A percentile compares a stretch with the other conserved stretches of the same genome.
Evolutionary conservation across 1,140 invertebrate genomes (phyloP).

Genomic region (Nephila pilipes): DNA sequence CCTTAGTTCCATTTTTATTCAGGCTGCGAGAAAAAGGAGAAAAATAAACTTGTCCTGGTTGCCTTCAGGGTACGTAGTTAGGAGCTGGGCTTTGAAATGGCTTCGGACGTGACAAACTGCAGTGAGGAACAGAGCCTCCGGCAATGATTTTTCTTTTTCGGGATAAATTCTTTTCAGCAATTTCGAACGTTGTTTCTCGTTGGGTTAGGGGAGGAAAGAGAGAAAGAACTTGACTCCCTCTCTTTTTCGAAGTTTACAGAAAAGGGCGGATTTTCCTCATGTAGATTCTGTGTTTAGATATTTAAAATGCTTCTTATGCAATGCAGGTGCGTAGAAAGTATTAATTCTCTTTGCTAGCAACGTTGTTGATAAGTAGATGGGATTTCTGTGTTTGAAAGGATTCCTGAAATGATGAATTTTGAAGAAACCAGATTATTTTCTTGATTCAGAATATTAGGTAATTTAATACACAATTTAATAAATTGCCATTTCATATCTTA

Average conservation of each 20-base stretch:
- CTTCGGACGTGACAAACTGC: constrained; percentile 36
- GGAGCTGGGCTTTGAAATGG: constrained; percentile 25
- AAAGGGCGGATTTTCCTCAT: not conserved
- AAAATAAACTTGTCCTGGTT: constrained; percentile 46
- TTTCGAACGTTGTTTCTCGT: constrained; percentile 35
- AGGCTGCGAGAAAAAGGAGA: not conserved
- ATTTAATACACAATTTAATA: too few relatives aligned
- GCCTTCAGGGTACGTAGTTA: constrained; percentile 7
- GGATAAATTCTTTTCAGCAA: constrained; percentile 42
- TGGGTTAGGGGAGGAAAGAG: not conserved
- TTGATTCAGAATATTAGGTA: too few relatives aligned
- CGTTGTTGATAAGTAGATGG: too few relatives aligned
- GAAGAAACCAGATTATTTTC: too few relatives aligned
- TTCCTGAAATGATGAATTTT: too few relatives aligned
- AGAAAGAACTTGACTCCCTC: not conserved
- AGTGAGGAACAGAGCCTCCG: not conserved
- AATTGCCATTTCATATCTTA: too few relatives aligned
- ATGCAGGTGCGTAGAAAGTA: too few relatives aligned
- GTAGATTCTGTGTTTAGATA: not conserved
- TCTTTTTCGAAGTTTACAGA: not conserved
- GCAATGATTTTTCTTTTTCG: constrained; percentile 2
- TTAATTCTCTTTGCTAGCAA: too few relatives aligned
- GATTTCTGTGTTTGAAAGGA: too few relatives aligned
- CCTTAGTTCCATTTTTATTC: constrained; percentile 45
- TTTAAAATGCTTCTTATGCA: too few relatives aligned